phyloP scores from a whole-genome alignment of 1,140 invertebrate species.

The Calliphora vicina region DNA sequence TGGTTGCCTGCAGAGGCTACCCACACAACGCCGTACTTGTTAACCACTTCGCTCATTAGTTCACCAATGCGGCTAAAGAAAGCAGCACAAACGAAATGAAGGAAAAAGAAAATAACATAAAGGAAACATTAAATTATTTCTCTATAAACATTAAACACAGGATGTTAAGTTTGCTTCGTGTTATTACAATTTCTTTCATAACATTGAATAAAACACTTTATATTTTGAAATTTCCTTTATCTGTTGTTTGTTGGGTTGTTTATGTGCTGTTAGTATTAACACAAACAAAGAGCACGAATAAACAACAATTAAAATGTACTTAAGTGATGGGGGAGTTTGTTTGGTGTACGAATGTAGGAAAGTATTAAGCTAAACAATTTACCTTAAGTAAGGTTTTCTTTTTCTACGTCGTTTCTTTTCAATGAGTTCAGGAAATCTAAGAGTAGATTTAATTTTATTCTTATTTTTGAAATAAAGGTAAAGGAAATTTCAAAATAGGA shows the following conservation, averaged over 20 bases:
- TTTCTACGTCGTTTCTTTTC: slow-evolving; percentile 40
- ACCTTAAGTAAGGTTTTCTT: slow-evolving; percentile 38
- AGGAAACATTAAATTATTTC: slow-evolving; percentile 15
- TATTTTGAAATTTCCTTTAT: slow-evolving; percentile 34
- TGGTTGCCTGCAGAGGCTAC: slow-evolving; percentile 93
- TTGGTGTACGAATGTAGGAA: background rate
- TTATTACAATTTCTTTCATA: background rate
- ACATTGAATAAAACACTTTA: slow-evolving; percentile 21
- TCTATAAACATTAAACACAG: background rate
- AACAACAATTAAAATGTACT: slow-evolving; percentile 7
- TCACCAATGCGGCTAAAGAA: slow-evolving; percentile 78
- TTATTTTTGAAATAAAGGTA: slow-evolving; percentile 18
- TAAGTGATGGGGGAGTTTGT: background rate
- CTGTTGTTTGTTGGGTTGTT: background rate
- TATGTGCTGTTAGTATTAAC: background rate
- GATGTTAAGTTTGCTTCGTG: background rate
- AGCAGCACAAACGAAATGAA: background rate
- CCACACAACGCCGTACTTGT: slow-evolving; percentile 92
- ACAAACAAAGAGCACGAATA: background rate
- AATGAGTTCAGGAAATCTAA: slow-evolving; percentile 35
- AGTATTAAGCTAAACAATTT: slow-evolving; percentile 19
- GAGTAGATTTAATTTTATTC: slow-evolving; percentile 5
- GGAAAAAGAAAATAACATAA: slow-evolving; percentile 15
- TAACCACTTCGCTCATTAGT: slow-evolving; percentile 88
- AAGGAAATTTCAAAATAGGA: slow-evolving; percentile 35